phyloP scores from a whole-genome alignment of 1,140 invertebrate genomes.

The Cardiocondyla obscurior region DNA sequence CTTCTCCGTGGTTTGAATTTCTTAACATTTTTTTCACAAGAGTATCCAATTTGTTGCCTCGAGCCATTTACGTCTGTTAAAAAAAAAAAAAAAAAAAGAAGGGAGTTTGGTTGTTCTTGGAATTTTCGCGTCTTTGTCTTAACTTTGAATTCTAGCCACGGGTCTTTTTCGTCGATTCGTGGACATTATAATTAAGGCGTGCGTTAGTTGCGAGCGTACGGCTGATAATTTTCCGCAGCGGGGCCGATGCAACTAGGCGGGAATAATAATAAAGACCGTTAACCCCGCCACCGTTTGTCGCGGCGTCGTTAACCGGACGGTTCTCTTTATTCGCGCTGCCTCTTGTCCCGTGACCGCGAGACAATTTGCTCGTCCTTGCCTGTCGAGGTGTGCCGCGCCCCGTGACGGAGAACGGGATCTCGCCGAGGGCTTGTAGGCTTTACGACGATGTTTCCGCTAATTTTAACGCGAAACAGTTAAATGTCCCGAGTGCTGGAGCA shows the following conservation, averaged over 20 bases:
- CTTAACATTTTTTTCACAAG: neutral
- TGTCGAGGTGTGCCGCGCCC: conserved; percentile 31
- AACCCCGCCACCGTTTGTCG: conserved; percentile 66
- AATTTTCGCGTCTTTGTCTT: neutral
- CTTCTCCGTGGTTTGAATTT: neutral
- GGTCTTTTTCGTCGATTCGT: neutral
- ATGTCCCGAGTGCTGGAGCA: conserved; percentile 30
- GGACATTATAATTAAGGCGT: conserved; percentile 69
- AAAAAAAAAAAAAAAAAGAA: no score
- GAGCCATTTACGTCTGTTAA: neutral
- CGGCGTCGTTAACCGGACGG: conserved; percentile 61
- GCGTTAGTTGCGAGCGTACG: conserved; percentile 56
- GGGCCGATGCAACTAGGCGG: conserved; percentile 42
- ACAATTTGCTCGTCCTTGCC: conserved; percentile 64
- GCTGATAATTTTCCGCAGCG: conserved; percentile 66
- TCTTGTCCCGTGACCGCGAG: conserved; percentile 63
- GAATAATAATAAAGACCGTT: conserved; percentile 75
- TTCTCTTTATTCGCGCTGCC: conserved; percentile 51
- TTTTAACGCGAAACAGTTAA: conserved; percentile 60
- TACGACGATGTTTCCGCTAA: conserved; percentile 54
- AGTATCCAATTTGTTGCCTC: neutral
- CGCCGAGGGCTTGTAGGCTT: conserved; percentile 23
- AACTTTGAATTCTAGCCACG: neutral
- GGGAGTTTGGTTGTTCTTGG: neutral
- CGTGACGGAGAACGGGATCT: conserved; percentile 53